A percentile compares a stretch with the other conserved stretches of the same genome.
Evolutionary conservation across 2,797 vertebrate species (phyloP).

Genomic region (Xenentodon cancila): DNA sequence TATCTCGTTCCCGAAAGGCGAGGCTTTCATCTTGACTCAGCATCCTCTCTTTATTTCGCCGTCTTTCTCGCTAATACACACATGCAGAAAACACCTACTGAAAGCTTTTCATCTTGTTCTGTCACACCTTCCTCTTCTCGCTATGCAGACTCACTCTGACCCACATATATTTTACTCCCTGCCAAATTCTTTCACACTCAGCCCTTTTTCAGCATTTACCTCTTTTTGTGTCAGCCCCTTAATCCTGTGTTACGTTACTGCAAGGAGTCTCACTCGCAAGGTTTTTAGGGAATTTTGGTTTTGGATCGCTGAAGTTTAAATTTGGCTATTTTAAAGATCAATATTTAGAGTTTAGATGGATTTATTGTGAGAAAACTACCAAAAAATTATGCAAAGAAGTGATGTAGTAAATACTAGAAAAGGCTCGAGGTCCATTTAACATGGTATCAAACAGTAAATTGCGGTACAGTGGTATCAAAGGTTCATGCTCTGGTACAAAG

Average conservation of each 20-base stretch:
- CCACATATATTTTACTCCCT: conserved; percentile 35
- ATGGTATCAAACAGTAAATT: too few relatives aligned
- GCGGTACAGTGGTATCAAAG: too few relatives aligned
- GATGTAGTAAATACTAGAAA: too few relatives aligned
- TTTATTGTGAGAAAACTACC: too few relatives aligned
- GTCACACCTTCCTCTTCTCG: conserved; percentile 47
- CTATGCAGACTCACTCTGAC: conserved; percentile 37
- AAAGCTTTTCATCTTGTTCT: conserved; percentile 60
- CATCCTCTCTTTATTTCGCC: conserved; percentile 53
- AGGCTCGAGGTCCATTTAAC: too few relatives aligned
- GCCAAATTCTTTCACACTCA: conserved; percentile 21
- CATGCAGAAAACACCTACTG: conserved; percentile 51
- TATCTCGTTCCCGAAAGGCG: conserved; percentile 60
- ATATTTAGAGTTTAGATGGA: too few relatives aligned
- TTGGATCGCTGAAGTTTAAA: too few relatives aligned
- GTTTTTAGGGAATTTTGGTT: background rate
- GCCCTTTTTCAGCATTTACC: conserved; percentile 9
- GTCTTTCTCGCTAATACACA: conserved; percentile 59
- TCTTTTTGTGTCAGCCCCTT: background rate
- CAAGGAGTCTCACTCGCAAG: background rate
- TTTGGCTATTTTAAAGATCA: too few relatives aligned
- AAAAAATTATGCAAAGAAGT: too few relatives aligned
- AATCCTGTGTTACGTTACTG: background rate
- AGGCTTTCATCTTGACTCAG: conserved; percentile 73
- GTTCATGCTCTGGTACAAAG: too few relatives aligned